Base-by-base conservation (phyloP, 1,140 invertebrate genomes). In the Pachypsylla venusta region DNA sequence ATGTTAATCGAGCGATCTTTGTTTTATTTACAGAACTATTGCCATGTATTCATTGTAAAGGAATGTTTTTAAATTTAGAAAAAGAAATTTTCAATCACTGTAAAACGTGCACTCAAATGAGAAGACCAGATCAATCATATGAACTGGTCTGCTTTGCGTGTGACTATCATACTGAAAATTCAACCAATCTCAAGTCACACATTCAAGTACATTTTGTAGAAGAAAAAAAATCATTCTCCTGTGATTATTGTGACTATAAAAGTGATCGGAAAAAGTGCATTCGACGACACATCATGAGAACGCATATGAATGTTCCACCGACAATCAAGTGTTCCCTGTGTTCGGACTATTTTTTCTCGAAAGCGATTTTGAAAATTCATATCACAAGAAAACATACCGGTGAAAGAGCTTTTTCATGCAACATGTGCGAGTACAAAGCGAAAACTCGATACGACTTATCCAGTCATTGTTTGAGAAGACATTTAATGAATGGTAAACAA, bases 331-430 rank as follows among this genome's bases (percentile, higher is more conserved):
- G 42, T n/a, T 48, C 5, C n/a, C 16, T 48, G 16, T 48, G 42
- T 48, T n/a, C 16, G 7, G 16, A n/a, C 16, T 24, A 30, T 10
- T 61, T 56, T 25, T 56, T 22, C n/a, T 39, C 53, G 1, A 40
- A 40, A 62, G 77, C 78, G 2, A 79, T 75, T 60, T 69, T 86
- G 0, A 83, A 83, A 66, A 79, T 85, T 7, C 84, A 87, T 66
- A 83, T 85, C 22, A 7, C 4, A 79, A 4, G 42, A 48, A 48
- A 48, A 48, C 42, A 48, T 48, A 48, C 7, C 4, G 22, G 22
- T n/a, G 42, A 48, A 3, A 48, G 42, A 48, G n/a, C 42, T 3
- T 48, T 10, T 19, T 48, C 42, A 3, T 48, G 42, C n/a, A 19
- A 48, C 5, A 19, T 48, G 16, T 48, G 42, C 22, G 5, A 5